These are phyloP conservation scores for Cuculus canorus DNA, from an alignment of 2,797 vertebrate genomes.

Conservation along the genomic window DNA sequence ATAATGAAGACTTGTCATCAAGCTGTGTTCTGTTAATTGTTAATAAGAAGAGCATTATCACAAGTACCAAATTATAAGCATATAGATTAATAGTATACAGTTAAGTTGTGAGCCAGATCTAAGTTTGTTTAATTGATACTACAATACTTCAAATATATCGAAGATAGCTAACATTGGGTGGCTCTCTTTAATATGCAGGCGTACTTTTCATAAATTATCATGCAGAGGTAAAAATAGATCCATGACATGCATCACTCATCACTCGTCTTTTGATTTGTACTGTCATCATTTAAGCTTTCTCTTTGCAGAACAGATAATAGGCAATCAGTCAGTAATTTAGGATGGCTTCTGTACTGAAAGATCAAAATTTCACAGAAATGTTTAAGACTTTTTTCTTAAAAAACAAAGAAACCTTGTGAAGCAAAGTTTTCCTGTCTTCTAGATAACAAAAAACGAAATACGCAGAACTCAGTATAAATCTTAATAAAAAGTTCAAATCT, in stretches of 20 bases:
- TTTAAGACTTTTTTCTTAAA: not conserved
- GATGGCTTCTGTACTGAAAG: not conserved
- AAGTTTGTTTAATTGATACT: not conserved
- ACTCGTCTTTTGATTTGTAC: not conserved
- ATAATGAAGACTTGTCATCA: not conserved
- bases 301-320: not conserved
- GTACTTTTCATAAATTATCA: not conserved
- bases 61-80: not conserved
- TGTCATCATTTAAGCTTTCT: not conserved
- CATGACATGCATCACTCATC: not conserved
- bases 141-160: not conserved
- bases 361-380: not conserved
- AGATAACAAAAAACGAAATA: not conserved
- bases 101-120: not conserved
- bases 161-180: not conserved
- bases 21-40: not conserved
- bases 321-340: not conserved
- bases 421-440: not conserved
- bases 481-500: not conserved
- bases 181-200: not conserved
- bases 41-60: not conserved
- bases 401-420: not conserved
- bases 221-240: not conserved
- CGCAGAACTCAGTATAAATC: not conserved
- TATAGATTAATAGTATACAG: not conserved